Conservation (phyloP, 1,140 invertebrate genomes). For the Harpegnathos saltator region DNA sequence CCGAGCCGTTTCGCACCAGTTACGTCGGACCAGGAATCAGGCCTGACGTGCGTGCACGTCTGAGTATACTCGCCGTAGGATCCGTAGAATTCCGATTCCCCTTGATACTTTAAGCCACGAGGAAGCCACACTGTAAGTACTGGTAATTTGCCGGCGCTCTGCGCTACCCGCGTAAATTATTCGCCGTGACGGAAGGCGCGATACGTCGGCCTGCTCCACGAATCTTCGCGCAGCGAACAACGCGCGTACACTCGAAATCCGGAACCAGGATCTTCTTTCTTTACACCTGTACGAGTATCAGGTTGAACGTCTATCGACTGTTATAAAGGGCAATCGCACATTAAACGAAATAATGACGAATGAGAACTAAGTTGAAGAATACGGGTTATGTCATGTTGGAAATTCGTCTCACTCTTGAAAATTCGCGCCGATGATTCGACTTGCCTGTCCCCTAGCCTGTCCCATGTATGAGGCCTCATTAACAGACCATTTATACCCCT, state of each 20-base stretch:
- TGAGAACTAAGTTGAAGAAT: no score
- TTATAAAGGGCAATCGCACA: neutral
- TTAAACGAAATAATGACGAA: no score
- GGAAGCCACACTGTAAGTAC: constrained; percentile 37
- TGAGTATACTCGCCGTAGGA: neutral
- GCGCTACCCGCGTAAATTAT: constrained; percentile 43
- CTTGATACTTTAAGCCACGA: constrained; percentile 11
- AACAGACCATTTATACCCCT: neutral
- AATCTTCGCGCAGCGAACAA: neutral
- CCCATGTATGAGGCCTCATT: neutral
- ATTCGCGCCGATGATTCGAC: no score
- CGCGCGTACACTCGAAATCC: no score
- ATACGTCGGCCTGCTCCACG: neutral
- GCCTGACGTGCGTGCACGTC: neutral
- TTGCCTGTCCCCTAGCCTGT: no score
- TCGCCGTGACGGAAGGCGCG: constrained; percentile 16
- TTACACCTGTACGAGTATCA: neutral
- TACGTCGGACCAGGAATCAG: constrained; percentile 27
- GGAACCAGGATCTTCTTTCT: constrained; percentile 8
- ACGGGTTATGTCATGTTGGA: no score
- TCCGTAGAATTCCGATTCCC: constrained; percentile 4
- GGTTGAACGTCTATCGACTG: neutral
- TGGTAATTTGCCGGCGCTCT: constrained; percentile 38
- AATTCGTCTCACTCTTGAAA: no score
- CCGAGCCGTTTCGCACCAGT: constrained; percentile 23